A percentile compares a stretch with the other conserved stretches of the same genome.
Evolutionary conservation across 2,888 invertebrate species (phyloP).

Genomic region (Noctua fimbriata): DNA sequence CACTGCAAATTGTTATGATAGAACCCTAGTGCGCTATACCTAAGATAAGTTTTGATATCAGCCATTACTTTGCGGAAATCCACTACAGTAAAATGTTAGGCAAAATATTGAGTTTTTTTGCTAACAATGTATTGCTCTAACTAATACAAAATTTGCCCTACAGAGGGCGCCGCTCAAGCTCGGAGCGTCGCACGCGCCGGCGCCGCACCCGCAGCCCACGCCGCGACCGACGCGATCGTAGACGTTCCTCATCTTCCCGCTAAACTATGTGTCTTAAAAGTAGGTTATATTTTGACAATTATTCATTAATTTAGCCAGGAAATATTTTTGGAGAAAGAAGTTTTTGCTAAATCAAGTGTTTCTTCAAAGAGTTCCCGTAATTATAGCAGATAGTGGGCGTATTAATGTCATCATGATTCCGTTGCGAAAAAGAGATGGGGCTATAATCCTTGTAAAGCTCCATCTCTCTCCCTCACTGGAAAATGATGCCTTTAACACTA

Average conservation of each 20-base stretch:
- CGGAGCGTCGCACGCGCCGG: conserved; percentile 67
- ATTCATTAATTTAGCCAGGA: conserved; percentile 21
- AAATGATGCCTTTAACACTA: background rate
- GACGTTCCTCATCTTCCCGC: conserved; percentile 49
- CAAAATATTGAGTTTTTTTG: background rate
- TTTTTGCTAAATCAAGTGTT: conserved; percentile 17
- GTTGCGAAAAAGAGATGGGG: background rate
- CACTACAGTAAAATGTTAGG: background rate
- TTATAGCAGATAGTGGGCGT: background rate
- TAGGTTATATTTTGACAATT: conserved; percentile 14
- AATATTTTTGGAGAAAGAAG: conserved; percentile 20
- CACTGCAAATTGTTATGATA: background rate
- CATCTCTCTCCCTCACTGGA: background rate
- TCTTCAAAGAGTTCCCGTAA: background rate
- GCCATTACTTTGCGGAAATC: background rate
- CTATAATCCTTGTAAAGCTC: background rate
- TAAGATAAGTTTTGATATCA: background rate
- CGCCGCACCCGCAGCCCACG: conserved; percentile 68
- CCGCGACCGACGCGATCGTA: conserved; percentile 55
- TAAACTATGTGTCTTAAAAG: conserved; percentile 47
- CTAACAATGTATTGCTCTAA: background rate
- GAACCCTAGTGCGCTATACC: background rate
- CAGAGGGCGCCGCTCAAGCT: conserved; percentile 69
- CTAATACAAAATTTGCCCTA: background rate
- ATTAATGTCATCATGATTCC: background rate